Evolutionary conservation across 2,888 invertebrate genomes (phyloP), one percentile per base, ranked within the genome.

Genomic region (Caenorhabditis sp.): DNA sequence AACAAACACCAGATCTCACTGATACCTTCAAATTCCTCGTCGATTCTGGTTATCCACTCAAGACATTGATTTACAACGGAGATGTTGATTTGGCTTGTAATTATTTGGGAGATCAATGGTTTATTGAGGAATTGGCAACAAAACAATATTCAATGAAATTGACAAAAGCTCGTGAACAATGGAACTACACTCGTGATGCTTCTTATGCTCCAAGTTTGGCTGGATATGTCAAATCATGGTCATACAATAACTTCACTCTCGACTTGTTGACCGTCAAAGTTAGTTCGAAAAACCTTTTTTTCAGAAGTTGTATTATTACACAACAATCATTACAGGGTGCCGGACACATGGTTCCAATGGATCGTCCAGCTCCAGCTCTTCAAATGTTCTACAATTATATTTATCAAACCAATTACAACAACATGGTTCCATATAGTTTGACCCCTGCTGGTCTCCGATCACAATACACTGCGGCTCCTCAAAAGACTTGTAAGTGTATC

Each of bases 101-200:
- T 57, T 85, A 78, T 61, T 62, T 83, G 59, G 85, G 85, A 58
- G 84, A 83, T 49, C 82, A 83, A 63, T 83, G 84, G 83, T 85
- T 85, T 56, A 75, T 83, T 26, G 80, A 83, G 53, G 67, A 54
- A 26, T 65, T 84, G 27, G 72, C 74, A 1, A 67, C 25, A 17
- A 31, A 60, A 23, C 8, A 56, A 26, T 27, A 56, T 5, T 7
- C 25, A 25, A 75, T 82, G 66, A 69, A 49, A 21, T 50, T 73
- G 36, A 74, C 76, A 10, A 58, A 21, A 27, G 50, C 36, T 10
- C 76, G 80, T 26, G 36, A 60, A 25, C 59, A 63, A 52, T 83
- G 83, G 83, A 70, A 61, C 64, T 83, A 75, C 70, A 79, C 71
- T 1, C 65, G 80, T 4, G 63, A 70, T n/a, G 76, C 72, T 43